Conservation (phyloP, 1,140 invertebrate genomes). For the Sinella curviseta region DNA sequence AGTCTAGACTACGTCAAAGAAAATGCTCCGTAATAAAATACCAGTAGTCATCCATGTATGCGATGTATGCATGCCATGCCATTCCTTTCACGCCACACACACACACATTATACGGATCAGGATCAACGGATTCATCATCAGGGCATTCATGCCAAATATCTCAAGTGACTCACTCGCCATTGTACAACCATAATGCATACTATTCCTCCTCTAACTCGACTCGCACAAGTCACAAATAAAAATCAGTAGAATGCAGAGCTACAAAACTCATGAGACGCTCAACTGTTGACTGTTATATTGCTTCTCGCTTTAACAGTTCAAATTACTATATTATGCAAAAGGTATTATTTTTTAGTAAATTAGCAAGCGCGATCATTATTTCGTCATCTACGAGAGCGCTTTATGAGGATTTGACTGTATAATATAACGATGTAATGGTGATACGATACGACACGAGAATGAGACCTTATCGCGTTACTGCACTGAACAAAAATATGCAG, state of each 20-base stretch:
- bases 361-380: no score
- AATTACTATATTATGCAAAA: no score
- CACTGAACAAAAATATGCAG: no score
- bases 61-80: background rate
- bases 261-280: background rate
- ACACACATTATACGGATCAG: background rate
- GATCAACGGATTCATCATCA: slow-evolving; percentile 1
- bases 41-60: background rate
- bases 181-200: background rate
- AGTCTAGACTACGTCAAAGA: background rate
- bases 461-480: no score
- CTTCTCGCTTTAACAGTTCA: no score
- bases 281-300: background rate
- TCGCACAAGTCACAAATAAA: background rate
- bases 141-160: background rate
- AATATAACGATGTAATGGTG: no score
- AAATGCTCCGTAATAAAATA: background rate
- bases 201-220: background rate
- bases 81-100: background rate
- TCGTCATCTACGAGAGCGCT: no score
- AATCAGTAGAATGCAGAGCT: no score
- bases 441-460: no score
- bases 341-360: no score
- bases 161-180: background rate
- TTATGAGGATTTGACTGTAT: no score